These are phyloP conservation scores for Coendou prehensilis DNA, from an alignment of 2,797 vertebrate species.

Conservation along the genomic window DNA sequence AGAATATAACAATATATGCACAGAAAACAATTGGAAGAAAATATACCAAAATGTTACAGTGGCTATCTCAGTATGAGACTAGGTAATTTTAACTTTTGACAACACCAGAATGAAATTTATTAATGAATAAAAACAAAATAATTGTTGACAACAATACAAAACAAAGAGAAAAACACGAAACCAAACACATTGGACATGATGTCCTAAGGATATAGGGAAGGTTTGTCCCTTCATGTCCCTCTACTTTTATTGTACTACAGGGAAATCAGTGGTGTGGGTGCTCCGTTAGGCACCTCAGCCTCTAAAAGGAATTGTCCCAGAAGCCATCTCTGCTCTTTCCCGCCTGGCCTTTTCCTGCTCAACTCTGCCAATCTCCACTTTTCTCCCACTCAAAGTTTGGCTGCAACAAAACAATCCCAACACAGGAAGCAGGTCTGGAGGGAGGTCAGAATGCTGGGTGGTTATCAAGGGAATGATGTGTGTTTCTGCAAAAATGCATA, in stretches of 20 bases:
- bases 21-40: background rate
- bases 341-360: background rate
- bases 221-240: background rate
- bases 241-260: background rate
- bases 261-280: background rate
- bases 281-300: background rate
- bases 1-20: background rate
- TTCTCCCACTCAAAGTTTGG: conserved; percentile 66
- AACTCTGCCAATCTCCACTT: background rate
- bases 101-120: background rate
- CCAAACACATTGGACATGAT: background rate
- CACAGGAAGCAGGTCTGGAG: conserved; percentile 8
- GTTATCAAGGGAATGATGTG: background rate
- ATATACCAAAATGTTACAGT: background rate
- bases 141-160: background rate
- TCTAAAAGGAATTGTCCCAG: conserved; percentile 5
- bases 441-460: conserved; percentile 1
- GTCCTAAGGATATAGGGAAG: background rate
- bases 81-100: conserved; percentile 32
- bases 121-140: background rate
- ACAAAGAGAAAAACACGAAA: background rate
- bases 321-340: conserved; percentile 2
- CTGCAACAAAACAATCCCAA: conserved; percentile 7
- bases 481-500: background rate
- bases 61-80: background rate